Base-by-base conservation (phyloP, 2,113 vertebrate species). In the Oreochromis aureus region DNA sequence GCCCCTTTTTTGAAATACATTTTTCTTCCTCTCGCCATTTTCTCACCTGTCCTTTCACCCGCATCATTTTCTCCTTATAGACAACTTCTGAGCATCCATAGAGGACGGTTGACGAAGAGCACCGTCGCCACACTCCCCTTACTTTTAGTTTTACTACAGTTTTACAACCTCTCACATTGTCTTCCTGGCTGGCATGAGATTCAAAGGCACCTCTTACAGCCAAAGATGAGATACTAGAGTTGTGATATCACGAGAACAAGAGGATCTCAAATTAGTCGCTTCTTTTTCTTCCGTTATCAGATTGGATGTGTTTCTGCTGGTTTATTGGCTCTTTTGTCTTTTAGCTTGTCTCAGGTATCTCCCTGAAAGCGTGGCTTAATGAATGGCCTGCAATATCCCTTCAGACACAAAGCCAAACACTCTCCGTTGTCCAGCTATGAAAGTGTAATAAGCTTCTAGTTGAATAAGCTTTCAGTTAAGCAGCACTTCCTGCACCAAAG, bases 271-370 rank as follows among this genome's bases (percentile, higher is more conserved):
- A 93, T 86, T 63, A 61, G 78, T 32, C 24, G 4, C 44, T 58
- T 27, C 80, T 30, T 46, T 55, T 16, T 2, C 58, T 80, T 32
- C 53, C 3, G 5, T 10, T 83, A 93, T 92, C 91, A 90, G 86
- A 92, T 93, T 80, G 59, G 81, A 87, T 79, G 19, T 24, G 30
- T 89, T 93, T 81, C 86, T 56, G 30, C 66, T 51, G 73, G 53
- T 85, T 90, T 91, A 92, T 93, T 91, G 86, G 80, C 86, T 90
- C 76, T 41, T 92, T 92, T 93, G 90, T 93, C 82, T 93, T 90
- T 55, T 18, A 24, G 76, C 56, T 79, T 84, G 73, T 88, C 83
- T 86, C 22, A 11, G 63, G 83, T n/a, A 71, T 76, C 63, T 71
- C 84, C 18, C 32, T 7, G 24, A 86, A 87, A 66, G 78, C 56